These are phyloP conservation scores for Phaetusa simplex DNA, from an alignment of 2,113 vertebrate species.

Conservation along the genomic window DNA sequence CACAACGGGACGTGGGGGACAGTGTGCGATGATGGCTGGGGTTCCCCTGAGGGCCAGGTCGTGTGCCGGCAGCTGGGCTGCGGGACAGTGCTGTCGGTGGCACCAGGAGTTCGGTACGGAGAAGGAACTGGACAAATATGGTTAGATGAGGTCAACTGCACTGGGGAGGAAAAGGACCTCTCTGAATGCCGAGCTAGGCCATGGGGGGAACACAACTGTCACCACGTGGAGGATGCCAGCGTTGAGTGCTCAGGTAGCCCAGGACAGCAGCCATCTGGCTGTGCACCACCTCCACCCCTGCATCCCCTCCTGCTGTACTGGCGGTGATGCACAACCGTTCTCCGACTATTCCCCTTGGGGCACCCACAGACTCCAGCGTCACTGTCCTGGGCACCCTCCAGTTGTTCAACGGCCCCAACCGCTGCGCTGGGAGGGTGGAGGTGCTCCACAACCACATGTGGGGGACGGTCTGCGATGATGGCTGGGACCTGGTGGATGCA, in stretches of 20 bases:
- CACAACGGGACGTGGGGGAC: not conserved
- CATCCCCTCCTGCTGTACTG: not conserved
- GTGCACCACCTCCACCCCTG: not conserved
- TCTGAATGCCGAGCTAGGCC: not conserved
- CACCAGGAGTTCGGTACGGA: not conserved
- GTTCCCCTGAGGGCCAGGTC: not conserved
- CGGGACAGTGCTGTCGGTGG: not conserved
- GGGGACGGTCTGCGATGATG: not conserved
- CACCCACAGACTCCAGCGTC: not conserved
- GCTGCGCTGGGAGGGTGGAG: not conserved
- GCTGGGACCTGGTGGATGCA: not conserved
- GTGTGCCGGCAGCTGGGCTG: slow-evolving; percentile 3
- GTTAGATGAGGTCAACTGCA: slow-evolving; percentile 28
- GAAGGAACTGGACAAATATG: not conserved
- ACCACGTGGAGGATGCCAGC: not conserved
- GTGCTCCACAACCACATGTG: not conserved
- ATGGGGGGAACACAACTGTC: not conserved
- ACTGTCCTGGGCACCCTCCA: not conserved
- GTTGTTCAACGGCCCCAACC: not conserved
- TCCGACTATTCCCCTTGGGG: not conserved
- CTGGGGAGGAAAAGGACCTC: not conserved
- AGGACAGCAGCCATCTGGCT: too few relatives aligned
- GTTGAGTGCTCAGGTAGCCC: slow-evolving; percentile 13
- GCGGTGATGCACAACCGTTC: accelerated
- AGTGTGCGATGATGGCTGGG: not conserved